These are phyloP conservation scores for Clarias batrachus DNA, from an alignment of 2,113 vertebrate genomes.

Conservation along the genomic window DNA sequence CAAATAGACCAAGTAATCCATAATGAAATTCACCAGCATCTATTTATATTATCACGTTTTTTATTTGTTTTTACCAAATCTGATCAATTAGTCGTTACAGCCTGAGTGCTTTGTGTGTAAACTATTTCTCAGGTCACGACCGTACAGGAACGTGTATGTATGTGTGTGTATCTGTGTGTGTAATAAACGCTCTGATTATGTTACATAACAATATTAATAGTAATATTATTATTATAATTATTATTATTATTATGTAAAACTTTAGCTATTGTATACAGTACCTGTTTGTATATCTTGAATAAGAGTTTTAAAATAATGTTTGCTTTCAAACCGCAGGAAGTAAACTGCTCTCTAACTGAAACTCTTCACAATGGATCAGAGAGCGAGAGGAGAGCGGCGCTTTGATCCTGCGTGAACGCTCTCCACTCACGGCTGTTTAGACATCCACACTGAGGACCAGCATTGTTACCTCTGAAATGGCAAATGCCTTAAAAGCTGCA, in stretches of 20 bases:
- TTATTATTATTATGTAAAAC: background rate
- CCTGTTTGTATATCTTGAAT: background rate
- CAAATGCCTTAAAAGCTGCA: constrained; percentile 11
- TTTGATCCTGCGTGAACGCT: constrained; percentile 20
- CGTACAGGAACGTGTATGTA: too few species aligned
- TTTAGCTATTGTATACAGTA: background rate
- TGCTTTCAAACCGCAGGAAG: background rate
- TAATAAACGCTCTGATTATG: background rate
- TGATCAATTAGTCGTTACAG: background rate
- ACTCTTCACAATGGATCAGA: background rate
- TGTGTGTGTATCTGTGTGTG: constrained; percentile 51
- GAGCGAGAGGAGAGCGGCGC: background rate
- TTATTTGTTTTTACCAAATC: background rate
- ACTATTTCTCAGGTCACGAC: background rate
- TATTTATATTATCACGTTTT: background rate
- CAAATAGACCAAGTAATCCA: background rate
- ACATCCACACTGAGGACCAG: constrained; percentile 9
- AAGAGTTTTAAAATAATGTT: background rate
- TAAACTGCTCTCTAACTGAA: background rate
- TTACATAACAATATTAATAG: background rate
- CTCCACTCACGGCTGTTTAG: constrained; percentile 15
- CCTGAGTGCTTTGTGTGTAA: background rate
- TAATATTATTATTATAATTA: background rate
- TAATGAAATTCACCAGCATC: background rate
- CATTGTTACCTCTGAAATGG: constrained; percentile 20